These are phyloP conservation scores for Aphelinus certus DNA, from an alignment of 1,140 invertebrate genomes.

Conservation along the genomic window DNA sequence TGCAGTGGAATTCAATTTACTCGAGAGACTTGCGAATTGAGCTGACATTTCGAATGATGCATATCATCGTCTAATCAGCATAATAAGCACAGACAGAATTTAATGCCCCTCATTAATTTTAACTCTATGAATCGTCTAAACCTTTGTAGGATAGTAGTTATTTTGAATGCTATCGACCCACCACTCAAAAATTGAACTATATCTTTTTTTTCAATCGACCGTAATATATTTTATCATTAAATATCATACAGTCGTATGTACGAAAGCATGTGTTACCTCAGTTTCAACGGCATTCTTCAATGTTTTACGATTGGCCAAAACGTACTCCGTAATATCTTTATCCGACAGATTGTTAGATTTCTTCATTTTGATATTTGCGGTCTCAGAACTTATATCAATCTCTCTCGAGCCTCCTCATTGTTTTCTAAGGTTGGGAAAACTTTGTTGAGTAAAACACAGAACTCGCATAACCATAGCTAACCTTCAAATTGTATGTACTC, in stretches of 20 bases:
- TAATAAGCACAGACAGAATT: not conserved
- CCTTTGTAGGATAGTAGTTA: no score
- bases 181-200: no score
- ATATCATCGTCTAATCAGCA: no score
- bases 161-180: no score
- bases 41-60: no score
- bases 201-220: no score
- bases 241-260: no score
- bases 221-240: no score
- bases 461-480: not conserved
- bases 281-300: not conserved
- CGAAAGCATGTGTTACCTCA: conserved; percentile 6
- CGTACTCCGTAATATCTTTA: conserved; percentile 11
- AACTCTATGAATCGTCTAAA: no score
- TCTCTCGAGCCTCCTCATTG: not conserved
- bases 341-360: conserved; percentile 5
- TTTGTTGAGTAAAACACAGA: not conserved
- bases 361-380: conserved; percentile 1
- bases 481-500: not conserved
- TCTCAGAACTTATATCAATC: not conserved
- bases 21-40: no score
- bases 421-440: not conserved
- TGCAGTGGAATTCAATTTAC: conserved; percentile 2
- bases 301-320: not conserved
- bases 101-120: not conserved